Base-by-base conservation (phyloP, 2,888 invertebrate species). In the Hypomecis atomaria region DNA sequence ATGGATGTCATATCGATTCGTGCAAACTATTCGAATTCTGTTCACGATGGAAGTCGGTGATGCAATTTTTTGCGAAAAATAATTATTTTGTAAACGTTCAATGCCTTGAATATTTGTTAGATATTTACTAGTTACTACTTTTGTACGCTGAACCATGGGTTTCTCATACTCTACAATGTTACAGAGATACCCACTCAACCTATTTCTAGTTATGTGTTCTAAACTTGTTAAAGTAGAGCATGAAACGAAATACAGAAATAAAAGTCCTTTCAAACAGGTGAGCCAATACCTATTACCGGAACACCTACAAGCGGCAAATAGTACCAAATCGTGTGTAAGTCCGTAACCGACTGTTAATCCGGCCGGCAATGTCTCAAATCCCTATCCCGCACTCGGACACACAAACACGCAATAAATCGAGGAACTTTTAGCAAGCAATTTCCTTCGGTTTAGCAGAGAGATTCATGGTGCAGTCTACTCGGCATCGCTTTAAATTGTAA, bases 381-480 rank as follows among this genome's bases (percentile, higher is more conserved):
- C 78, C 64, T 74, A 71, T 38, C 37, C 56, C 5, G 56, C 71
- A 70, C 72, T 73, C 73, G 74, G 74, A 79, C 79, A 78, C 82
- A 84, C 82, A 83, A 86, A 86, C 85, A 82, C 81, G 86, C 86
- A 78, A 90, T 91, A 90, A 90, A 89, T 89, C 86, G 83, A 78
- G 77, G 81, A 89, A 89, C 87, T 89, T 88, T 89, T 89, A 88
- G 87, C 86, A 83, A 86, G 89, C 89, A 88, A 89, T 89, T 88
- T 89, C 89, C 89, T 85, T 75, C 82, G 83, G 86, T 87, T 86
- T 85, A 84, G 85, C 78, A 80, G 84, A 81, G 86, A 88, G 88
- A 88, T 89, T 87, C 88, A 88, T 84, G 85, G 81, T 79, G 75
- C 68, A 70, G 64, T 67, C 69, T 64, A 63, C 55, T 56, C 58